Evolutionary conservation across 2,888 invertebrate genomes (phyloP).

Genomic region (Parapristionchus giblindavisi): DNA sequence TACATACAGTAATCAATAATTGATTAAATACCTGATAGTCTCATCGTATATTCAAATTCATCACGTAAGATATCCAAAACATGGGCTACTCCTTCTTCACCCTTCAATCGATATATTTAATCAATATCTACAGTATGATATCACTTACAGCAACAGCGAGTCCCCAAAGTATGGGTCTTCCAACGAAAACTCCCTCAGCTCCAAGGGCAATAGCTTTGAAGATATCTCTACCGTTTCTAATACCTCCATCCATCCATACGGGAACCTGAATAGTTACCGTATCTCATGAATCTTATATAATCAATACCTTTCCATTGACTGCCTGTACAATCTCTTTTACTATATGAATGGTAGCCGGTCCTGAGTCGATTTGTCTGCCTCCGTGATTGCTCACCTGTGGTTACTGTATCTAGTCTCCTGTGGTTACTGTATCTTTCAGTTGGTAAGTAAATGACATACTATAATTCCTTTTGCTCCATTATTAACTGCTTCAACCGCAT

Average conservation of each 20-base stretch:
- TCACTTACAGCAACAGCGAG: slow-evolving; percentile 56
- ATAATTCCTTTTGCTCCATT: slow-evolving; percentile 83
- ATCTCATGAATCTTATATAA: neutral
- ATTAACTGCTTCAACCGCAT: slow-evolving; percentile 81
- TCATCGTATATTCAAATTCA: slow-evolving; percentile 62
- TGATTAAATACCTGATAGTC: slow-evolving; percentile 52
- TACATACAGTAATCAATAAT: neutral
- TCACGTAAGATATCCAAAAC: slow-evolving; percentile 58
- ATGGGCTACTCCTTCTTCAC: slow-evolving; percentile 58
- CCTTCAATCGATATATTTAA: slow-evolving; percentile 47
- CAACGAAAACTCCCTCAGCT: slow-evolving; percentile 81
- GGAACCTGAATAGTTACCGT: neutral
- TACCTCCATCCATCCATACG: slow-evolving; percentile 61
- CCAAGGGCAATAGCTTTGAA: slow-evolving; percentile 89
- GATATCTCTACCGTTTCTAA: slow-evolving; percentile 78
- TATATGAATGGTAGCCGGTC: slow-evolving; percentile 80
- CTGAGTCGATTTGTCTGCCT: slow-evolving; percentile 83
- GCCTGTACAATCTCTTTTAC: slow-evolving; percentile 47
- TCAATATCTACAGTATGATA: neutral
- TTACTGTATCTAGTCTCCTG: neutral
- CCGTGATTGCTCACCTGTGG: slow-evolving; percentile 83
- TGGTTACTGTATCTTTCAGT: too few species aligned
- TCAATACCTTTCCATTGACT: slow-evolving; percentile 45
- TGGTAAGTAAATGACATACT: too few species aligned
- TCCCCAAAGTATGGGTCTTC: slow-evolving; percentile 68